Evolutionary conservation across 2,888 invertebrate species (phyloP), one percentile per base, ranked within the genome.

Genomic region (Drosophila nr. medialis): DNA sequence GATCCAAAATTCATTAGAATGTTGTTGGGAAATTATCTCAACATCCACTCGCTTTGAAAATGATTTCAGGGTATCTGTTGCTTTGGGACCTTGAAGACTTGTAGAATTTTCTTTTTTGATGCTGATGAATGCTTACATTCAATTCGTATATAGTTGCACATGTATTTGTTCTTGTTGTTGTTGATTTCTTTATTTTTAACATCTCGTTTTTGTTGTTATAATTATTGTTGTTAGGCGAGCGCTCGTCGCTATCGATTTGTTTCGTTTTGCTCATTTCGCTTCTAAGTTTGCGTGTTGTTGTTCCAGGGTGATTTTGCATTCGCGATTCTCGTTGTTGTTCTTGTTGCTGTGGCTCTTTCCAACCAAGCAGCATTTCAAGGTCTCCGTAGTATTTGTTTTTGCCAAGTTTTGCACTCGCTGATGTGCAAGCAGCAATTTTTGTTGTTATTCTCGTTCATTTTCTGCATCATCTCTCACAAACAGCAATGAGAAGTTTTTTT

Each of bases 271-370:
- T 80, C 70, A 80, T 84, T 86, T 87, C 80, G 80, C 68, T 89
- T 80, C 85, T 77, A 85, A 76, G 87, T 85, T 85, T 83, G 86
- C 86, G 83, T 85, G 87, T 72, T 89, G 85, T 70, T 86, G 82
- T 88, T 90, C 86, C 86, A 90, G 89, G 86, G 86, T 87, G 89
- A 90, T 86, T 83, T 86, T 81, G 89, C 89, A 86, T 81, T 86
- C 70, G 75, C 58, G 40, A 51, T 74, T 78, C 74, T 60, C 64
- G 32, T 29, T 45, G 45, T 45, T 40, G 64, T 68, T 64, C 67
- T 70, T 68, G 60, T 65, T 70, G 51, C 55, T 74, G 64, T 64
- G 58, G 72, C 65, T 80, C 69, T 74, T 69, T 72, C 73, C 72
- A 81, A 76, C 74, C 81, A 82, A 89, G 69, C 86, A 89, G 80